Evolutionary conservation across 2,797 vertebrate species (phyloP), one percentile per base, ranked within the genome.

Genomic region (Lagodon rhomboides): DNA sequence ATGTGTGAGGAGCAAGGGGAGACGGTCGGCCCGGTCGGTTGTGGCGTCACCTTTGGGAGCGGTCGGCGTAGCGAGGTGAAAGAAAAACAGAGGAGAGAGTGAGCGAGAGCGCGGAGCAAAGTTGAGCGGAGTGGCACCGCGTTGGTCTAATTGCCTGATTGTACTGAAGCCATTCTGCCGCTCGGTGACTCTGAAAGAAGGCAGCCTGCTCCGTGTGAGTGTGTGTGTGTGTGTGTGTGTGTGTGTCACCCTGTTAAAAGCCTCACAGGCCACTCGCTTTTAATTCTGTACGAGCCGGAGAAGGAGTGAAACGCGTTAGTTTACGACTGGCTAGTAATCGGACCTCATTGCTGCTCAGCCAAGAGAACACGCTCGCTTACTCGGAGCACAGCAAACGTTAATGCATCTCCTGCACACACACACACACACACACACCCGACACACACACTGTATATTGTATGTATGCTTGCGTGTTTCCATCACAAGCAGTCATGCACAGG

Each of bases 81-180:
- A 9, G 44, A 66, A 70, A 64, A 18, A 17, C 8, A 23, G 58
- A 67, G 34, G 20, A 34, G 60, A 18, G 80, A 73, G 66, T 2
- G 81, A 88, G 73, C 5, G 77, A 73, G 84, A 82, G 78, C 70
- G 34, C 8, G 5, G 72, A 50, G 77, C 50, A 79, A 77, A 85
- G 86, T 83, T 63, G 85, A 89, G 90, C 76, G 85, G 84, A 91
- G 82, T 80, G 68, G 80, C 72, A 22, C 54, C 75, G 83, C 78
- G 86, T 72, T 64, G 75, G 85, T 91, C 92, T 93, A 93, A 94
- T 94, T 93, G 90, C 83, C 79, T 87, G 86, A 94, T 93, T 93
- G 91, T 93, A 82, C 82, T 87, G 23, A 80, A 91, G 70, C 82
- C 87, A 82, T 93, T 92, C 88, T 87, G 89, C 81, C 71, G 75